Base-by-base conservation (phyloP, 2,113 vertebrate species). In the Nerophis lumbriciformis region DNA sequence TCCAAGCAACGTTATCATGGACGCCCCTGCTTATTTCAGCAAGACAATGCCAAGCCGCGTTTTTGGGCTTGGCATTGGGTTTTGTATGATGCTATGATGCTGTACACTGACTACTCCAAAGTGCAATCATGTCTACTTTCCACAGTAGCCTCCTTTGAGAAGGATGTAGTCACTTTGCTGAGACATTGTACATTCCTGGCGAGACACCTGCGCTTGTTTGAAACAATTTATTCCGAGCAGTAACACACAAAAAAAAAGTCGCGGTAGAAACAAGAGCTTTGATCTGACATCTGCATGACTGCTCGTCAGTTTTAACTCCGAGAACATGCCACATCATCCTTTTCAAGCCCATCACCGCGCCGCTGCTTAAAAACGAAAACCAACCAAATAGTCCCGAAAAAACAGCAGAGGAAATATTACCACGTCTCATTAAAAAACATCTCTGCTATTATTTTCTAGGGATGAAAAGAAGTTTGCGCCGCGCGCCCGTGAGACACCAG, bases 341-440 rank as follows among this genome's bases (percentile, higher is more conserved):
- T 60, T 64, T 62, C 39, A 13, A 53, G 28, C 63, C 58, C 68
- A 83, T 84, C 83, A 79, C 83, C 76, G 75, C 53, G 66, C 68
- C 19, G 19, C 19, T 50, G 72, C 79, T 81, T 80, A 55, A 76
- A 69, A 79, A 49, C 0, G 42, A 10, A 44, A 44, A 19, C 1
- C 19, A 19, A 19, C 42, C 42, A 5, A 45, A 12, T 12, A 2
- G n/a, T 49, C 15, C 6, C 14, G n/a, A 16, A 15, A 15, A 49
- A 49, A 49, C 48, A 49, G 48, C n/a, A 3, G 1, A 14, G 5
- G 5, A n/a, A n/a, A 28, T 3, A 28, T 3, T 3, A 45, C 42
- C 11, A 5, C 2, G 38, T 57, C 47, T 53, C 50, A 16, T 59
- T 38, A 28, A 19, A 63, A 45, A 14, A 48, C 49, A 19, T 4